Evolutionary conservation across 2,113 vertebrate species (phyloP), one percentile per base, ranked within the genome.

Genomic region (Halcyon senegalensis): DNA sequence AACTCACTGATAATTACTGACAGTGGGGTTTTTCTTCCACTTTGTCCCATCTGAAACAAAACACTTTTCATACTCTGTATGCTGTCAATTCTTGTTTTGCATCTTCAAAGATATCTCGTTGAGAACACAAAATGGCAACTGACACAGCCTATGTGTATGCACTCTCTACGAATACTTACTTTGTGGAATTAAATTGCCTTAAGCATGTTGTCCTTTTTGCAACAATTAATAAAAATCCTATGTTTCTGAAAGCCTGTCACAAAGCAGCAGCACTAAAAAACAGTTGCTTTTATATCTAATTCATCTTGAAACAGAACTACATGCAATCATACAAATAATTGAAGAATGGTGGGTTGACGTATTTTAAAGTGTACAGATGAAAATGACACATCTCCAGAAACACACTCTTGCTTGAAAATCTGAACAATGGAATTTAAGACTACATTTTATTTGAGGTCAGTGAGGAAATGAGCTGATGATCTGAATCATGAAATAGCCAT

Each of bases 11-110:
- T 73, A 89, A 87, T 70, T 96, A 67, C 20, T 43, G 21, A 62
- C 74, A 48, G 27, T 58, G 50, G 4, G 1, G 6, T 4, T 79
- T n/a, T 70, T n/a, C 67, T 88, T 88, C 79, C 48, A 48, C 90
- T 94, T 92, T 87, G 30, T 89, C 68, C 74, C 76, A 68, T 78
- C 50, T 93, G 62, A 94, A 97, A 91, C 53, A 89, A 95, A 96
- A 73, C 27, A 70, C 16, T 89, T 30, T 48, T 80, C 55, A 41
- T 50, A 68, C 14, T 68, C 53, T 3, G 2, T 20, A 55, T 39
- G 74, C 51, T 95, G 81, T 83, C 24, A 87, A 21, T 63, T 73
- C 56, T 92, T 33, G 59, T 83, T 90, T 81, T 86, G 27, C 11
- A 39, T 74, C 64, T 89, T 88, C 53, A 87, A 82, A 96, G 44